Evolutionary conservation across 2,797 vertebrate species (phyloP).

Genomic region (Apodemus agrarius): DNA sequence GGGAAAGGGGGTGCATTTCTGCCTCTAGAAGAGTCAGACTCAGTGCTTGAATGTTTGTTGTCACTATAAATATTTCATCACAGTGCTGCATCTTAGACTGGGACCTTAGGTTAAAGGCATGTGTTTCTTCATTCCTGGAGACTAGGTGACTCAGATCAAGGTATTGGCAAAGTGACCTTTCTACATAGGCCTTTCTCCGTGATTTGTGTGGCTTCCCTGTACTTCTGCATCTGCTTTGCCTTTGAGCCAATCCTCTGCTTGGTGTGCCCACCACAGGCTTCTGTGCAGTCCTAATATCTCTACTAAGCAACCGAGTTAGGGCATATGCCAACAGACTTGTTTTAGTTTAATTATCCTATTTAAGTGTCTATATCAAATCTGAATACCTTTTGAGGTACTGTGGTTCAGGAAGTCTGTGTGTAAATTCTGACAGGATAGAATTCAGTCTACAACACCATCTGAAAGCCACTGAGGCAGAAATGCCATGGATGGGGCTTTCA

Average conservation of each 20-base stretch:
- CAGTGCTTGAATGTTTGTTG: background rate
- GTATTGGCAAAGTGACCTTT: background rate
- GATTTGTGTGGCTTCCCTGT: background rate
- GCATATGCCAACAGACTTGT: accelerated
- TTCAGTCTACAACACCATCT: background rate
- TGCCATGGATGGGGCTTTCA: background rate
- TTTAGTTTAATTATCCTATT: background rate
- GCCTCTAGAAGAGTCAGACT: background rate
- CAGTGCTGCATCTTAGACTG: no score
- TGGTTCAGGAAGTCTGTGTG: background rate
- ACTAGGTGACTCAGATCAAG: background rate
- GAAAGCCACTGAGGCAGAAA: background rate
- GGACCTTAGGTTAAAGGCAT: background rate
- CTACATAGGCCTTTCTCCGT: background rate
- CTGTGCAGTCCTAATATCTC: background rate
- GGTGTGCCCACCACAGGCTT: background rate
- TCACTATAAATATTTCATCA: background rate
- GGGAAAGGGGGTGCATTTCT: background rate
- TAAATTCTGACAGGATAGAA: background rate
- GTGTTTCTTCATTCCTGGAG: background rate
- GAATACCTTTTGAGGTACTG: background rate
- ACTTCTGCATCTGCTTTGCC: background rate
- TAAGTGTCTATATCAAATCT: background rate
- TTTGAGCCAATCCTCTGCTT: background rate
- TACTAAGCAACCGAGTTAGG: background rate